phyloP scores from a whole-genome alignment of 2,797 vertebrate genomes.

The Avahi laniger region DNA sequence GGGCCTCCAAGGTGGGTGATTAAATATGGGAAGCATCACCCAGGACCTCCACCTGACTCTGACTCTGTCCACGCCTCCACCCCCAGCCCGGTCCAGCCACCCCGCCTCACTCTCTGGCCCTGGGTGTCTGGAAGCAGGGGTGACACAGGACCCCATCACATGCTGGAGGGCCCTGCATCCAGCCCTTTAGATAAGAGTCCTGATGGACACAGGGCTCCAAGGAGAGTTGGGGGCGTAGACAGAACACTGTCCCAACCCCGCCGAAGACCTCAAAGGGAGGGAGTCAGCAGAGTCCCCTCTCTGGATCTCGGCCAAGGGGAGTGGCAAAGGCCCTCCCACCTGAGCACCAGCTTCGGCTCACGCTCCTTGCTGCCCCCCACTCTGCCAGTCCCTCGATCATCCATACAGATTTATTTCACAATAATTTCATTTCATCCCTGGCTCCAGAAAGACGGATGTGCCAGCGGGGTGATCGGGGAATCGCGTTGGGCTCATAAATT shows the following conservation, averaged over 20 bases:
- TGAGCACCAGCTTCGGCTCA: neutral
- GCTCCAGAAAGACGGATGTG: conserved; percentile 82
- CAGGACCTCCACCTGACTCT: neutral
- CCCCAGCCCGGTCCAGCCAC: neutral
- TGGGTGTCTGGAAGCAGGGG: neutral
- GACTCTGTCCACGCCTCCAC: neutral
- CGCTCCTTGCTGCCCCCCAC: neutral
- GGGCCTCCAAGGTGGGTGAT: neutral
- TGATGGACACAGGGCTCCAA: neutral
- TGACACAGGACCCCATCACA: neutral
- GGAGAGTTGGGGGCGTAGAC: neutral
- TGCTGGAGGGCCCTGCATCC: neutral
- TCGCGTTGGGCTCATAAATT: conserved; percentile 80
- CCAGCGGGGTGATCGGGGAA: conserved; percentile 74
- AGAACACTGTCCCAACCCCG: neutral
- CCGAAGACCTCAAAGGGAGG: neutral
- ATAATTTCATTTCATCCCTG: conserved; percentile 85
- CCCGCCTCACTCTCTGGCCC: neutral
- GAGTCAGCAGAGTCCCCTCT: neutral
- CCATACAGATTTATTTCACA: conserved; percentile 84
- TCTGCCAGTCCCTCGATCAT: conserved; percentile 75
- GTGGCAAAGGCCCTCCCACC: neutral
- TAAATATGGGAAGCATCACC: neutral
- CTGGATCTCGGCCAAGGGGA: neutral
- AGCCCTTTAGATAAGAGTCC: neutral